Evolutionary conservation across 1,140 invertebrate genomes (phyloP).

Genomic region (Luehdorfia chinensis): DNA sequence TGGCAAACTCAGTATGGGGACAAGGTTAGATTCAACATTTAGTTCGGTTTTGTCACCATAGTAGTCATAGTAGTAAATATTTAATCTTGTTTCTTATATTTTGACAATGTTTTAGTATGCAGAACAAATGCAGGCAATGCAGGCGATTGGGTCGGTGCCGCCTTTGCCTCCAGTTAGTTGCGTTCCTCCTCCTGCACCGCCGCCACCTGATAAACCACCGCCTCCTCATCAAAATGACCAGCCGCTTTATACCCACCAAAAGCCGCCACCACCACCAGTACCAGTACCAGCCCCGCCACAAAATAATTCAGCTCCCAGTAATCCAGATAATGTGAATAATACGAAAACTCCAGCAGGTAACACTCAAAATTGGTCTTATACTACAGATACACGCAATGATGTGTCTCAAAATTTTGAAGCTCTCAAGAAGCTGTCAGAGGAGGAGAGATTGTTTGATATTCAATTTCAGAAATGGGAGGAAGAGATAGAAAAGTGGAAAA

Average conservation of each 20-base stretch:
- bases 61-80: not conserved
- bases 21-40: slow-evolving; percentile 76
- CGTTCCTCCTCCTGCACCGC: slow-evolving; percentile 74
- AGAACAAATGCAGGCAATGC: slow-evolving; percentile 76
- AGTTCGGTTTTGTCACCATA: not conserved
- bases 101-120: slow-evolving; percentile 76
- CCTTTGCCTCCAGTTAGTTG: slow-evolving; percentile 48
- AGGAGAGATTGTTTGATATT: slow-evolving; percentile 88
- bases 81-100: no score
- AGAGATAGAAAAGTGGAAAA: slow-evolving; percentile 90
- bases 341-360: slow-evolving; percentile 35
- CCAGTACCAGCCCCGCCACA: slow-evolving; percentile 33
- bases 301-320: slow-evolving; percentile 16
- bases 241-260: slow-evolving; percentile 40
- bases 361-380: slow-evolving; percentile 39
- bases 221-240: slow-evolving; percentile 66
- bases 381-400: slow-evolving; percentile 21
- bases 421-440: slow-evolving; percentile 77
- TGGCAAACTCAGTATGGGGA: slow-evolving; percentile 90
- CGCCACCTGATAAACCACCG: slow-evolving; percentile 56
- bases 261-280: slow-evolving; percentile 27
- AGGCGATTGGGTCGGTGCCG: slow-evolving; percentile 54
- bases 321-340: slow-evolving; percentile 29
- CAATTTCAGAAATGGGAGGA: slow-evolving; percentile 91
- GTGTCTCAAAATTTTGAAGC: slow-evolving; percentile 43